Conservation (phyloP, 2,888 invertebrate species). For the Ephialtes manifestator region DNA sequence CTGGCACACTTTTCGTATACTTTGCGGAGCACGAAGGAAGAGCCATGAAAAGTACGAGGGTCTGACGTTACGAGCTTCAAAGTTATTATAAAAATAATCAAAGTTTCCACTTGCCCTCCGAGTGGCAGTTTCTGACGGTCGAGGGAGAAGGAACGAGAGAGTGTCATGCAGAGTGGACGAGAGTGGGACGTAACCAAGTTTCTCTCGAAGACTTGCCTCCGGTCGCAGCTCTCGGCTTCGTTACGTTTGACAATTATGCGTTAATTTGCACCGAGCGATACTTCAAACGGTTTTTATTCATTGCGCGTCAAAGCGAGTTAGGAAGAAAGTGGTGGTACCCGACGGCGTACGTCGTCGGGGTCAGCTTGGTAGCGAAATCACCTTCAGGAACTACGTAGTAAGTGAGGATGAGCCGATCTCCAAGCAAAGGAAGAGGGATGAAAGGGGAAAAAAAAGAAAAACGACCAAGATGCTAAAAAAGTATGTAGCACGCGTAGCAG, state of each 20-base stretch:
- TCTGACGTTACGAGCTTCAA: slow-evolving; percentile 69
- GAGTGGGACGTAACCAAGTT: slow-evolving; percentile 64
- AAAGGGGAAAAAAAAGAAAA: slow-evolving; percentile 43
- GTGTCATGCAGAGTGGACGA: slow-evolving; percentile 47
- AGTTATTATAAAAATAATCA: slow-evolving; percentile 86
- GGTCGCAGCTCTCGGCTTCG: slow-evolving; percentile 76
- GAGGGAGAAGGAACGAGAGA: slow-evolving; percentile 54
- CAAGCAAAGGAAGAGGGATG: slow-evolving; percentile 47
- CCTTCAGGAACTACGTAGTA: slow-evolving; percentile 28
- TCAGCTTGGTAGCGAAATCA: slow-evolving; percentile 65
- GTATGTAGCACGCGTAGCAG: slow-evolving; percentile 42
- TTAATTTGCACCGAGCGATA: slow-evolving; percentile 86
- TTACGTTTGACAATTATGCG: slow-evolving; percentile 86
- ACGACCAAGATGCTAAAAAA: slow-evolving; percentile 35
- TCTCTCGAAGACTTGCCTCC: slow-evolving; percentile 71
- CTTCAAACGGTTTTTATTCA: slow-evolving; percentile 86
- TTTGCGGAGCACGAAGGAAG: slow-evolving; percentile 48
- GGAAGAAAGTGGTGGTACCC: slow-evolving; percentile 71
- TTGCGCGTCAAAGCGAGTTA: slow-evolving; percentile 83
- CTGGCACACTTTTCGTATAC: slow-evolving; percentile 63
- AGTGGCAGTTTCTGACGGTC: slow-evolving; percentile 64
- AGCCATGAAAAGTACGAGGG: slow-evolving; percentile 23
- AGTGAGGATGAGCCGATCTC: slow-evolving; percentile 39
- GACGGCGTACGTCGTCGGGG: slow-evolving; percentile 47
- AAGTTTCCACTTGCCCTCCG: slow-evolving; percentile 79